Base-by-base conservation (phyloP, 2,888 invertebrate genomes). In the Lithophane leautieri region DNA sequence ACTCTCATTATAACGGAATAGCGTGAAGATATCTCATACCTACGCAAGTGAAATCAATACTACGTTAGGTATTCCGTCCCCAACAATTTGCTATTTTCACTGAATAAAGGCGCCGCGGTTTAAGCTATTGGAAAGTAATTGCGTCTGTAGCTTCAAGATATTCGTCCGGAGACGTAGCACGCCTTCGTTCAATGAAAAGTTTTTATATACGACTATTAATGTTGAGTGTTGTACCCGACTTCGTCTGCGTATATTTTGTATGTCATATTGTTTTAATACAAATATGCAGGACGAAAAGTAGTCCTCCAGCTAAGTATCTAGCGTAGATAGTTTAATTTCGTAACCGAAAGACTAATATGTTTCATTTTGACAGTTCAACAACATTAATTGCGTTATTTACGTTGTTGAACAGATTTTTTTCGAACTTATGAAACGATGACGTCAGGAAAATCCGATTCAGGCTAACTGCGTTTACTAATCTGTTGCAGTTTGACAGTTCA, bases 31-130 rank as follows among this genome's bases (percentile, higher is more conserved):
- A 80, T 68, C 68, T 83, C 78, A 82, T 82, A 69, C n/a, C 54
- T 77, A 66, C 14, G 61, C 62, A 70, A 84, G 84, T 82, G 84
- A 82, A 82, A 82, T 84, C 81, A 76, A 84, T 82, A 80, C 54
- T 44, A 54, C 60, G 76, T 63, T 80, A 63, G 66, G 42, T 70
- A 80, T 82, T 72, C 69, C n/a, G 75, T 69, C 71, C 47, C 75
- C 71, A 79, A 52, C 65, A 44, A 73, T 72, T 78, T 73, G 47
- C 65, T 71, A 22, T 79, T 79, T 73, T 74, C 68, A 42, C 25
- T 67, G 28, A 68, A 79, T 52, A 44, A 60, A 70, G 54, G 60
- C 54, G 34, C 16, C 66, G 50, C 22, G 9, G 34, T 67, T 9
- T 66, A n/a, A 50, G 22, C 22, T 8, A 67, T 9, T 67, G 16